Percentiles rank a stretch among this genome's conserved stretches.
phyloP scores from a whole-genome alignment of 1,140 invertebrate species.

The Lycorma delicatula region DNA sequence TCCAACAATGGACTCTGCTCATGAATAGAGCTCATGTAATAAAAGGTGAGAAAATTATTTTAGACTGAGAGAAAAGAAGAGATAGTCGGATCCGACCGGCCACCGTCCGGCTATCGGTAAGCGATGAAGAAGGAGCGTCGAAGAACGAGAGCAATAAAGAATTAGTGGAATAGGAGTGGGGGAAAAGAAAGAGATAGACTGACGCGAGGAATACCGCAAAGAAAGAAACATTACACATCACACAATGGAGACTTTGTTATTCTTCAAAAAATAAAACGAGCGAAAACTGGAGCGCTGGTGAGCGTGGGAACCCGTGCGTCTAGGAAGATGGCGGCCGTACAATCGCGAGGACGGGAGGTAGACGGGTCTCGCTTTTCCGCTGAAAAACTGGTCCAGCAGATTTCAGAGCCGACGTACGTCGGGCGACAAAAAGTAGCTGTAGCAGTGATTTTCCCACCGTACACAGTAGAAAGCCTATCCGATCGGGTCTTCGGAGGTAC shows the following conservation, averaged over 20 bases:
- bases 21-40: constrained; percentile 4
- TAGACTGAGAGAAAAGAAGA: background rate
- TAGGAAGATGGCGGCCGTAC: background rate
- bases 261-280: constrained; percentile 2
- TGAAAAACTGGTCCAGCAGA: constrained; percentile 1
- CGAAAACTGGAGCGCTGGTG: constrained; percentile 1
- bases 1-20: background rate
- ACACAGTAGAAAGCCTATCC: background rate
- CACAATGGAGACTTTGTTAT: constrained; percentile 5
- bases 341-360: background rate
- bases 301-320: background rate
- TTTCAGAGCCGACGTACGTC: background rate
- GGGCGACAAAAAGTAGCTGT: background rate
- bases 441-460: constrained; percentile 1
- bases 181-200: background rate
- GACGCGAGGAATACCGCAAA: background rate
- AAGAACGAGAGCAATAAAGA: background rate
- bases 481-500: too few species aligned
- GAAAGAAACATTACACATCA: constrained; percentile 4
- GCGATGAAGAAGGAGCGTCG: background rate
- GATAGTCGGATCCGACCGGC: too few species aligned
- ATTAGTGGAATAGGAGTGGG: background rate
- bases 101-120: too few species aligned
- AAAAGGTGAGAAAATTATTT: background rate
- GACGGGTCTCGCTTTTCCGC: constrained; percentile 1